phyloP scores from a whole-genome alignment of 2,888 invertebrate species.

The Diaphora mendica region DNA sequence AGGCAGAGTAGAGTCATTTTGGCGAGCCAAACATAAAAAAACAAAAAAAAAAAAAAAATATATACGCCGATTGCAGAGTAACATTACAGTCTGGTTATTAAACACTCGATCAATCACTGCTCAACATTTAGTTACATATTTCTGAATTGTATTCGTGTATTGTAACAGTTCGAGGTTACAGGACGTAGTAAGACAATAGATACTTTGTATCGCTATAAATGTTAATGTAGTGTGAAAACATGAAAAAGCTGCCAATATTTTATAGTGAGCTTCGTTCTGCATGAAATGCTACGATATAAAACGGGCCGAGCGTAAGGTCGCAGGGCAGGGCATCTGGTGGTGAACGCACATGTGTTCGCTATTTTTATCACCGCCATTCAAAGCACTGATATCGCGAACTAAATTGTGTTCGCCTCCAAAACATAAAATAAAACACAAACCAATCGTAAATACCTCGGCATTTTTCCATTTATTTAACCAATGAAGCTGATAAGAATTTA shows the following conservation, averaged over 20 bases:
- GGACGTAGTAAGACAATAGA: constrained; percentile 54
- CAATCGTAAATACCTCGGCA: constrained; percentile 23
- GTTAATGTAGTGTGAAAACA: constrained; percentile 68
- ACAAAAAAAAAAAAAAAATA: no score
- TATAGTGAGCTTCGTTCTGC: constrained; percentile 61
- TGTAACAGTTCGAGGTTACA: constrained; percentile 35
- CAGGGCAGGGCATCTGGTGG: constrained; percentile 85
- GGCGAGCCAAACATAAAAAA: no score
- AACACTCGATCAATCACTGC: constrained; percentile 50
- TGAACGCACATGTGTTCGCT: constrained; percentile 75
- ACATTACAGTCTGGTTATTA: constrained; percentile 34
- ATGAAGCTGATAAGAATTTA: constrained; percentile 29
- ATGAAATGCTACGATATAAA: constrained; percentile 66
- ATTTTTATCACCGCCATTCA: constrained; percentile 81
- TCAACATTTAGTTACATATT: constrained; percentile 51
- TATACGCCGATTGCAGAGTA: constrained; percentile 24
- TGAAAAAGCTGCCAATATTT: constrained; percentile 65
- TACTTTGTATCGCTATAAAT: constrained; percentile 63
- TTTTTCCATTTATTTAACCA: constrained; percentile 12
- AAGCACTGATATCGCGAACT: constrained; percentile 71
- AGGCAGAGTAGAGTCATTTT: no score
- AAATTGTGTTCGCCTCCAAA: constrained; percentile 58
- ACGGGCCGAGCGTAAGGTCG: constrained; percentile 75
- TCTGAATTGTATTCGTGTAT: constrained; percentile 27
- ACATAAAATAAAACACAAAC: constrained; percentile 40